A percentile compares a stretch with the other conserved stretches of the same genome.
These are phyloP conservation scores for Hybos culiciformis DNA, from an alignment of 2,888 invertebrate species.

Conservation along the genomic window DNA sequence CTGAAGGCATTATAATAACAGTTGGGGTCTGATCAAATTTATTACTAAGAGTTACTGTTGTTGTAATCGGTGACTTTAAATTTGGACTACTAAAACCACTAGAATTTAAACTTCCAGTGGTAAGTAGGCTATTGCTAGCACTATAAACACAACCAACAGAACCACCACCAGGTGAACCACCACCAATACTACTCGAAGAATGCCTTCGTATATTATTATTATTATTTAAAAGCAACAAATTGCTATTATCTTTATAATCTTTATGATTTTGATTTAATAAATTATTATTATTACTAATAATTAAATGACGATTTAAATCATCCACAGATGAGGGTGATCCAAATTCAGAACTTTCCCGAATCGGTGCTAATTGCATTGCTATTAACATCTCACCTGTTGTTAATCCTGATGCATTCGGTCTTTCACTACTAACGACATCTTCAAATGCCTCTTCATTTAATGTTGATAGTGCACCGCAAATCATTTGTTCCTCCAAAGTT, in stretches of 20 bases:
- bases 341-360: constrained; percentile 35
- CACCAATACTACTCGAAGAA: no score
- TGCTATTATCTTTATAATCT: constrained; percentile 16
- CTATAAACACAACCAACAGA: neutral
- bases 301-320: constrained; percentile 20
- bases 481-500: constrained; percentile 88
- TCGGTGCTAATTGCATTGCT: constrained; percentile 37
- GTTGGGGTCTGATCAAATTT: constrained; percentile 20
- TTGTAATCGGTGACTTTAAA: constrained; percentile 8
- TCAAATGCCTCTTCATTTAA: constrained; percentile 87
- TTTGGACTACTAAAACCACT: constrained; percentile 16
- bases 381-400: constrained; percentile 37
- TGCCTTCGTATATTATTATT: constrained; percentile 13
- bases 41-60: constrained; percentile 1
- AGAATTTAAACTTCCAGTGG: neutral
- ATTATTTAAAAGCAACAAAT: constrained; percentile 17
- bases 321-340: constrained; percentile 36
- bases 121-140: neutral
- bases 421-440: constrained; percentile 67
- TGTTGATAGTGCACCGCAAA: constrained; percentile 82
- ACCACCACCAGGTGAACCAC: no score
- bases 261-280: constrained; percentile 19
- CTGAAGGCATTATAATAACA: constrained; percentile 31
- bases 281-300: constrained; percentile 21
- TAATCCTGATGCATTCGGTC: constrained; percentile 44